Evolutionary conservation across 2,888 invertebrate genomes (phyloP).

Genomic region (Disparrhopalites patrizii): DNA sequence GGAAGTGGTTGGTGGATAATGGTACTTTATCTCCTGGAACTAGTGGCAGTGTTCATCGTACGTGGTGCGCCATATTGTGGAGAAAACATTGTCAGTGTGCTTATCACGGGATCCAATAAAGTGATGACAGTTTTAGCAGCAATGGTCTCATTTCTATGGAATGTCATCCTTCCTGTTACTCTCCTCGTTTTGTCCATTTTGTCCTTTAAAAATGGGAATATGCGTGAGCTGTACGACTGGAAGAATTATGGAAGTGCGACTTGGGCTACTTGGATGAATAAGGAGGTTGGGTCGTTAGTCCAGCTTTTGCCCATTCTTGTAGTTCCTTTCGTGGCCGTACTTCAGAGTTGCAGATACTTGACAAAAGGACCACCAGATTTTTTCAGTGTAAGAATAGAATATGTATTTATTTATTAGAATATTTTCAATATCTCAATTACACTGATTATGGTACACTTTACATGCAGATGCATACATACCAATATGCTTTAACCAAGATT

Average conservation of each 20-base stretch:
- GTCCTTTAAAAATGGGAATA: conserved; percentile 67
- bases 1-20: conserved; percentile 86
- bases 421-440: too few relatives aligned
- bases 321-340: conserved; percentile 67
- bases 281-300: conserved; percentile 70
- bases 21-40: conserved; percentile 69
- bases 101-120: conserved; percentile 54
- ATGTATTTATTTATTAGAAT: too few relatives aligned
- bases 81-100: conserved; percentile 63
- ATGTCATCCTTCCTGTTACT: conserved; percentile 75
- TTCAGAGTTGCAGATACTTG: conserved; percentile 72
- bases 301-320: conserved; percentile 72
- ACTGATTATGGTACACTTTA: too few relatives aligned
- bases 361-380: conserved; percentile 77
- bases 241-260: conserved; percentile 62
- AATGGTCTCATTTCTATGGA: conserved; percentile 79
- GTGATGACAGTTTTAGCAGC: conserved; percentile 57
- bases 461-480: too few relatives aligned
- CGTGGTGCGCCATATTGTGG: conserved; percentile 82
- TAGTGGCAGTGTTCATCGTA: conserved; percentile 78
- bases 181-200: conserved; percentile 68
- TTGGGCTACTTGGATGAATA: conserved; percentile 75
- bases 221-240: conserved; percentile 66
- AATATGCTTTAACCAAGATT: not conserved
- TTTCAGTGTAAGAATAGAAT: conserved; percentile 71